A percentile compares a stretch with the other conserved stretches of the same genome.
Evolutionary conservation across 2,113 vertebrate genomes (phyloP).

Genomic region (Plestiodon gilberti): DNA sequence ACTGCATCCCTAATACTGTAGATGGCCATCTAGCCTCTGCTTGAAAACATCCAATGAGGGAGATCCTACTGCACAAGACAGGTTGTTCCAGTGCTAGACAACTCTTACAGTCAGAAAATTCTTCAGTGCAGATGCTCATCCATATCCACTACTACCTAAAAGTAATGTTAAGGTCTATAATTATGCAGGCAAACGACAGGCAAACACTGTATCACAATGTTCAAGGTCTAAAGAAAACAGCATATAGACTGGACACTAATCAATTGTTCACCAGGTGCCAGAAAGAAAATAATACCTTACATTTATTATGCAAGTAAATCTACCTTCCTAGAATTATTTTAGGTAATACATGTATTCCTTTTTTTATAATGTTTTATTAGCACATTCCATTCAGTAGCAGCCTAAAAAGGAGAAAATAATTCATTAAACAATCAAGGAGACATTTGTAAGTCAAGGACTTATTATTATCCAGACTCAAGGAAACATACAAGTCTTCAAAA

Average conservation of each 20-base stretch:
- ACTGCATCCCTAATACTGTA: too few relatives aligned
- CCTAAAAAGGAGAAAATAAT: slow-evolving; percentile 61
- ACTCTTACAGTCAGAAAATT: too few relatives aligned
- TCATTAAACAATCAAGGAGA: slow-evolving; percentile 62
- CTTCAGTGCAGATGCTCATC: too few relatives aligned
- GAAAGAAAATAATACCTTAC: neutral
- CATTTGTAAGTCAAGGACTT: slow-evolving; percentile 56
- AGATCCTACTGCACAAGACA: too few relatives aligned
- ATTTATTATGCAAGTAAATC: slow-evolving; percentile 40
- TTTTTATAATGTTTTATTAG: slow-evolving; percentile 59
- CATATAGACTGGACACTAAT: neutral
- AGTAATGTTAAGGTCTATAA: neutral
- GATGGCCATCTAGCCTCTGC: too few relatives aligned
- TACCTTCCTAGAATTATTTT: slow-evolving; percentile 45
- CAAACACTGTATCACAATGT: neutral
- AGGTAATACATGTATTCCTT: slow-evolving; percentile 31
- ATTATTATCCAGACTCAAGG: slow-evolving; percentile 54
- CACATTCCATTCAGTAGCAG: slow-evolving; percentile 8
- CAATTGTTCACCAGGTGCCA: fast-evolving
- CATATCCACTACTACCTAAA: neutral
- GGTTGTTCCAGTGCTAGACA: too few relatives aligned
- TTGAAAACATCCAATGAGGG: too few relatives aligned
- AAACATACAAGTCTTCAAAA: slow-evolving; percentile 61
- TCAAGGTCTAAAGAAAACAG: neutral
- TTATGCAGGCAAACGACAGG: neutral